Evolutionary conservation across 2,113 vertebrate genomes (phyloP).

Genomic region (Tetrao urogallus): DNA sequence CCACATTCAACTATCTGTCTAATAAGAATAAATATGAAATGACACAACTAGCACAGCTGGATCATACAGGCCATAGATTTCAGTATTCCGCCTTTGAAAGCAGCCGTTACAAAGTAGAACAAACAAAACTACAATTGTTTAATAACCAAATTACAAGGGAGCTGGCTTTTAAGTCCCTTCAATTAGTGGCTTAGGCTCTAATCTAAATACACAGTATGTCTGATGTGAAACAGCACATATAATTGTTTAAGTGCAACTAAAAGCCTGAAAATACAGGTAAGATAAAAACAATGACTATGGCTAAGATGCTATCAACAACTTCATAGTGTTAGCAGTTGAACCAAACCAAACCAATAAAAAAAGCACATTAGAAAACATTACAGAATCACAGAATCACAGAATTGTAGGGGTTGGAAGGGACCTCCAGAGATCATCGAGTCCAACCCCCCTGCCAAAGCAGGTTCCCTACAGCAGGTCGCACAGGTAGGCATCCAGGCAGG

Average conservation of each 20-base stretch:
- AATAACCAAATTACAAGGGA: not conserved
- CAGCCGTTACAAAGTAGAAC: not conserved
- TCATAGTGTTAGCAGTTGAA: not conserved
- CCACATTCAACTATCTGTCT: not conserved
- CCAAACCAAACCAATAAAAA: not conserved
- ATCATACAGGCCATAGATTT: not conserved
- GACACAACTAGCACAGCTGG: not conserved
- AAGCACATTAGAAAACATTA: not conserved
- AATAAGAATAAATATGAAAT: not conserved
- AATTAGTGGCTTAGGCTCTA: not conserved
- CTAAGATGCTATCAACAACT: not conserved
- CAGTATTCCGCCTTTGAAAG: not conserved
- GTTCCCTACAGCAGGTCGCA: no score
- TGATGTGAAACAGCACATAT: not conserved
- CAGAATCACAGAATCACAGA: no score
- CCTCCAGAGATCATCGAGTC: no score
- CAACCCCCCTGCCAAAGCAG: no score
- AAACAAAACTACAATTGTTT: not conserved
- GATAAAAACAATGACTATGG: not conserved
- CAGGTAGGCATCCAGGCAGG: no score
- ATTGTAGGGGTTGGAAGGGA: no score
- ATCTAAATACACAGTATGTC: not conserved
- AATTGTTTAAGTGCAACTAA: not conserved
- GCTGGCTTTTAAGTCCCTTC: not conserved
- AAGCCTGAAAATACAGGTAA: not conserved